These are phyloP conservation scores for Marronus borbonicus DNA, from an alignment of 2,888 invertebrate genomes.

Conservation along the genomic window DNA sequence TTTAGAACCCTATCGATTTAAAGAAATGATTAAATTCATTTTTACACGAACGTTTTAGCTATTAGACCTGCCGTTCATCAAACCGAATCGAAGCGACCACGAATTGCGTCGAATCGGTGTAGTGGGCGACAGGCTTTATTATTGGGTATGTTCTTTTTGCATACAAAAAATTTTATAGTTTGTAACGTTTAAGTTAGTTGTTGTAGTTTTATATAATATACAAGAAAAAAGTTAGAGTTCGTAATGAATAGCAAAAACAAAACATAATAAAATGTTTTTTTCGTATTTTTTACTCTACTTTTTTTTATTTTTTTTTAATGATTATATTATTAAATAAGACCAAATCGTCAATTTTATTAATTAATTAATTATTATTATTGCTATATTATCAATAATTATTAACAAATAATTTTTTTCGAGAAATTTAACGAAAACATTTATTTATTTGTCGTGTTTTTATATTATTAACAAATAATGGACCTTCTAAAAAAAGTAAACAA, in stretches of 20 bases:
- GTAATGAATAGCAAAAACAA: not conserved
- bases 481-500: not conserved
- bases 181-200: conserved; percentile 59
- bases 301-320: conserved; percentile 9
- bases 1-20: not conserved
- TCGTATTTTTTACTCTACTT: conserved; percentile 9
- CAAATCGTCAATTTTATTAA: conserved; percentile 31
- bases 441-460: conserved; percentile 48
- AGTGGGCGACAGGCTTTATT: conserved; percentile 23
- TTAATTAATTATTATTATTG: conserved; percentile 7
- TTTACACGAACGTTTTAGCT: conserved; percentile 59
- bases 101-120: too few species aligned
- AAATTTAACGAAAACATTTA: conserved; percentile 35
- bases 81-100: too few species aligned
- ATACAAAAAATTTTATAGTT: conserved; percentile 61
- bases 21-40: conserved; percentile 4
- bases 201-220: conserved; percentile 54
- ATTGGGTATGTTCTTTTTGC: conserved; percentile 62
- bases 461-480: conserved; percentile 32
- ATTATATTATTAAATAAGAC: conserved; percentile 25
- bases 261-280: conserved; percentile 44
- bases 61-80: too few species aligned
- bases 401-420: conserved; percentile 13
- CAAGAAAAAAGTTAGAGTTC: conserved; percentile 20
- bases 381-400: conserved; percentile 12